phyloP scores from a whole-genome alignment of 2,113 vertebrate genomes.

The Leiothrix lutea region DNA sequence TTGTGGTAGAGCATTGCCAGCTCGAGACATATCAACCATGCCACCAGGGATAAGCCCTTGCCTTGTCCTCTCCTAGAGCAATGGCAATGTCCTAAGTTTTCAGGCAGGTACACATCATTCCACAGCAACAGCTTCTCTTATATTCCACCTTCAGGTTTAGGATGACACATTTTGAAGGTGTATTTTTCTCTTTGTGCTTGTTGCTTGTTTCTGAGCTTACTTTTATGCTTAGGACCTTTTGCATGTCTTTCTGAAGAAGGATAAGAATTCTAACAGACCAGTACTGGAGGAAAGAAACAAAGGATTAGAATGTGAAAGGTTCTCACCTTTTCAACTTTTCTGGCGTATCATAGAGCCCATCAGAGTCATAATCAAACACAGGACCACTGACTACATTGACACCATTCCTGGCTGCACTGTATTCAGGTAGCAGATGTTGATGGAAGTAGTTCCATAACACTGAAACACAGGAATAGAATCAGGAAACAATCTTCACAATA shows the following conservation, averaged over 20 bases:
- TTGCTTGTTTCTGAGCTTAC: background rate
- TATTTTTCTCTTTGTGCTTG: background rate
- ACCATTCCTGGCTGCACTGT: slow-evolving; percentile 76
- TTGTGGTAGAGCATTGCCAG: background rate
- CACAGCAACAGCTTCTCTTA: background rate
- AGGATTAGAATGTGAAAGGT: background rate
- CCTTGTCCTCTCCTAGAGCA: background rate
- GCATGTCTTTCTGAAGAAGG: background rate
- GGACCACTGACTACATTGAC: slow-evolving; percentile 91
- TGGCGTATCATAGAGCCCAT: slow-evolving; percentile 81
- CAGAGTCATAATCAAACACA: slow-evolving; percentile 87
- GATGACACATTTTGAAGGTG: background rate
- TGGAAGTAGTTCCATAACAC: slow-evolving; percentile 88
- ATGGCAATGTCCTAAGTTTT: background rate
- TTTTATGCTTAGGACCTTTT: background rate
- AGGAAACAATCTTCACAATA: background rate
- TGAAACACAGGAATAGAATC: slow-evolving; percentile 52
- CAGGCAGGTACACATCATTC: background rate
- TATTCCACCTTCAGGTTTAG: background rate
- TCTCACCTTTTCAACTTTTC: slow-evolving; percentile 75
- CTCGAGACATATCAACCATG: background rate
- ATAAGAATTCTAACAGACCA: background rate
- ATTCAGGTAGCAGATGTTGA: slow-evolving; percentile 73
- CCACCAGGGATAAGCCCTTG: background rate
- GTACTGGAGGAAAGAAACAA: background rate